Evolutionary conservation across 2,113 vertebrate genomes (phyloP).

Genomic region (Theristicus caerulescens): DNA sequence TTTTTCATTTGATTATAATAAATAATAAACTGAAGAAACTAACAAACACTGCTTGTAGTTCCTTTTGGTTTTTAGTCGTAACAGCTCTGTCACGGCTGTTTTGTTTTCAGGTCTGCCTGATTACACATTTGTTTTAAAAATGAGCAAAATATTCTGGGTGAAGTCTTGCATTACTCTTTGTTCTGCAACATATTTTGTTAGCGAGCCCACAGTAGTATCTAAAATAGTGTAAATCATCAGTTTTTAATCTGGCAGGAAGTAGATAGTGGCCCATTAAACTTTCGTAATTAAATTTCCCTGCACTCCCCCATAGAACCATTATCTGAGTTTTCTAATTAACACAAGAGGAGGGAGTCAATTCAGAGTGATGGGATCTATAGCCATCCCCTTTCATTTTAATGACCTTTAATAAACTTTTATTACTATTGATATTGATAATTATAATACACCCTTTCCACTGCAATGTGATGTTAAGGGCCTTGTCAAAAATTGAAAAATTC

Average conservation of each 20-base stretch:
- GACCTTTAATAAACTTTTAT: conserved; percentile 99
- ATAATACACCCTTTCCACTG: conserved; percentile 90
- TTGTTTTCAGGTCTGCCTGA: neutral
- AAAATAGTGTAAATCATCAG: conserved; percentile 89
- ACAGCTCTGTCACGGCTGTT: neutral
- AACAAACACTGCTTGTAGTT: neutral
- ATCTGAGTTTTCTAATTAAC: conserved; percentile 98
- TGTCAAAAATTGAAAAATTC: conserved; percentile 76
- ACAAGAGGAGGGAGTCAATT: conserved; percentile 94
- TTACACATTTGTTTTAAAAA: conserved; percentile 7
- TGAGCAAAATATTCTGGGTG: conserved; percentile 7
- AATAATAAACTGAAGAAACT: neutral
- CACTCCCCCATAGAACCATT: conserved; percentile 93
- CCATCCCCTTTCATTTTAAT: conserved; percentile 99
- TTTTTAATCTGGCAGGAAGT: conserved; percentile 89
- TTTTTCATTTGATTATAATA: neutral
- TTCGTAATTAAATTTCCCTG: conserved; percentile 94
- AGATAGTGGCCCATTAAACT: conserved; percentile 92
- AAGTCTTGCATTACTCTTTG: conserved; percentile 61
- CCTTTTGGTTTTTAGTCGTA: neutral
- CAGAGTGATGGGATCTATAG: conserved; percentile 93
- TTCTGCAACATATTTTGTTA: conserved; percentile 76
- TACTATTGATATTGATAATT: conserved; percentile 96
- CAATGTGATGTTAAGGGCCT: conserved; percentile 81
- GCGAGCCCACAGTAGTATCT: conserved; percentile 62